Evolutionary conservation across 2,113 vertebrate genomes (phyloP).

Genomic region (Pachycephala philippinensis): DNA sequence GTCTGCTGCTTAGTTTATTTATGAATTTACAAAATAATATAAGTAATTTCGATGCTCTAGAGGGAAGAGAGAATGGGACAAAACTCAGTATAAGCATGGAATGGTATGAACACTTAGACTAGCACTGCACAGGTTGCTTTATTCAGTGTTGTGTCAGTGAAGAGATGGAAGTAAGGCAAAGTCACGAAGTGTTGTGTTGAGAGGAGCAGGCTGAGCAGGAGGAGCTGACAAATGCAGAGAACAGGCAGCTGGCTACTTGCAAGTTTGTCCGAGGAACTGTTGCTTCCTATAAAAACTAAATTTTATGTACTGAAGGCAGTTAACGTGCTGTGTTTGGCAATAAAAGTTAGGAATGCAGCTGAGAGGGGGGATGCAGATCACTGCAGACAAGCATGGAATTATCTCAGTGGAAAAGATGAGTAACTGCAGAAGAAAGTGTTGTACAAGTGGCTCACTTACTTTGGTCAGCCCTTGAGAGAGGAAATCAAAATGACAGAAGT

Average conservation of each 20-base stretch:
- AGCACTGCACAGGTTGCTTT: background rate
- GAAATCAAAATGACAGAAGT: background rate
- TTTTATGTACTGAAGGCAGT: background rate
- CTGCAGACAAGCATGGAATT: background rate
- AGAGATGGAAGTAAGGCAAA: background rate
- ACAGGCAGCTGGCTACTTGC: background rate
- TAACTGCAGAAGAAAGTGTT: background rate
- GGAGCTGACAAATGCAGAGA: background rate
- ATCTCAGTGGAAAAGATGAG: constrained; percentile 4
- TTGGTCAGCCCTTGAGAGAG: background rate
- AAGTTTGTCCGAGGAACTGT: constrained; percentile 5
- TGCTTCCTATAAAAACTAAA: background rate
- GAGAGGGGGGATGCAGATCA: background rate
- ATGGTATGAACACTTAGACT: background rate
- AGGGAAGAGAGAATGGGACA: background rate
- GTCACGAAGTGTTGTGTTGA: background rate
- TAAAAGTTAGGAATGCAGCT: background rate
- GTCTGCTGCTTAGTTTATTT: background rate
- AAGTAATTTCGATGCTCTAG: background rate
- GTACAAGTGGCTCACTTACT: background rate
- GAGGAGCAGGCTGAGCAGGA: background rate
- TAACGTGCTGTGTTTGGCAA: background rate
- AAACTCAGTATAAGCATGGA: background rate
- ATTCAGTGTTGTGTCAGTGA: background rate
- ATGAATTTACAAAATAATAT: background rate